Evolutionary conservation across 2,888 invertebrate genomes (phyloP).

Genomic region (Theodoxus fluviatilis): DNA sequence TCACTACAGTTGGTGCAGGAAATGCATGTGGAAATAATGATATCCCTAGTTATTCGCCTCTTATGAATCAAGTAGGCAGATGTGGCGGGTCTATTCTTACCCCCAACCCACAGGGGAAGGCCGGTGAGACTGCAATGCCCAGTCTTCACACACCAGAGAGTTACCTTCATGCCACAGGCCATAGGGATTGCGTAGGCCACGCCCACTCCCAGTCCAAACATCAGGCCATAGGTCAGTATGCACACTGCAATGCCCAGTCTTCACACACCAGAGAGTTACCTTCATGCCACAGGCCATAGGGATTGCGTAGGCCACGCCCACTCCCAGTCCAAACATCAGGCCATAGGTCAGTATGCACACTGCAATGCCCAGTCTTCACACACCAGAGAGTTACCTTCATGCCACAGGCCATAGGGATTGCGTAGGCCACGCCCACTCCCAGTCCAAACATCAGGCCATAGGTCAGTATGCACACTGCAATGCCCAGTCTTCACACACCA

Average conservation of each 20-base stretch:
- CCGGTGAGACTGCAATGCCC: too few species aligned
- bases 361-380: too few species aligned
- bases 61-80: too few species aligned
- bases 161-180: constrained; percentile 60
- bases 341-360: constrained; percentile 54
- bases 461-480: constrained; percentile 45
- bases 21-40: too few species aligned
- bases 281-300: constrained; percentile 61
- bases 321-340: constrained; percentile 50
- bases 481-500: too few species aligned
- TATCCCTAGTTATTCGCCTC: too few species aligned
- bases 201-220: constrained; percentile 55
- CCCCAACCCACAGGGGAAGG: too few species aligned
- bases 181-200: constrained; percentile 59
- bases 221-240: constrained; percentile 53
- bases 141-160: too few species aligned
- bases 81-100: too few species aligned
- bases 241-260: constrained; percentile 42
- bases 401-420: constrained; percentile 56
- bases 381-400: constrained; percentile 64
- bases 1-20: too few species aligned
- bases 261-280: too few species aligned
- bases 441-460: constrained; percentile 53
- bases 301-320: constrained; percentile 57
- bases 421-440: constrained; percentile 60